Evolutionary conservation across 2,113 vertebrate species (phyloP).

Genomic region (Hyaena hyaena): DNA sequence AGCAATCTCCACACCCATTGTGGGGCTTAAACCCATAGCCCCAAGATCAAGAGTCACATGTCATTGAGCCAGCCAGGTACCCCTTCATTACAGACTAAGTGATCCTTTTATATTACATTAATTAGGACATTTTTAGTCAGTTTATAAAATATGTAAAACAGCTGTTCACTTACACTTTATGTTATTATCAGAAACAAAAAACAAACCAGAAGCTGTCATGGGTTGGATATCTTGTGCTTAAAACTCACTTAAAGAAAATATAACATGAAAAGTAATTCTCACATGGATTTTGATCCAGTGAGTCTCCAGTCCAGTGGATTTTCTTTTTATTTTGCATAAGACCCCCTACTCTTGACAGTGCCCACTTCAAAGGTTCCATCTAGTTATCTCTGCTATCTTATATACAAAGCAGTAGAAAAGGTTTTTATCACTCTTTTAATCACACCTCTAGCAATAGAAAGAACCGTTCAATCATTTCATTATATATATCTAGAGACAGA

Average conservation of each 20-base stretch:
- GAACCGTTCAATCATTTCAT: neutral
- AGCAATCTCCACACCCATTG: neutral
- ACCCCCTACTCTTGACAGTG: neutral
- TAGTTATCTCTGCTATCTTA: neutral
- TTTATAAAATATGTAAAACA: neutral
- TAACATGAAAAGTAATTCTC: neutral
- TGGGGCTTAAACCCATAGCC: neutral
- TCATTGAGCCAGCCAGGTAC: neutral
- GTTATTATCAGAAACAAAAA: neutral
- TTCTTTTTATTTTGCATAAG: slow-evolving; percentile 17
- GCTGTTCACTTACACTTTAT: neutral
- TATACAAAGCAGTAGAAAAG: neutral
- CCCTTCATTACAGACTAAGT: slow-evolving; percentile 20
- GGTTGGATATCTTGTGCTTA: neutral
- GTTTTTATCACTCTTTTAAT: neutral
- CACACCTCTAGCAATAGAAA: neutral
- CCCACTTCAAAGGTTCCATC: neutral
- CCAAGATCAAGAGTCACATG: neutral
- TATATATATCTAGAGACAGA: neutral
- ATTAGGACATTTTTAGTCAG: slow-evolving; percentile 26
- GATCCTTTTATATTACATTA: neutral
- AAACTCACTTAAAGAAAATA: neutral
- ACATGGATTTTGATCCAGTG: neutral
- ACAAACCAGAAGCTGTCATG: neutral
- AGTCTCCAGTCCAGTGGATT: neutral